Base-by-base conservation (phyloP, 2,888 invertebrate genomes). In the Drosophila mettleri region DNA sequence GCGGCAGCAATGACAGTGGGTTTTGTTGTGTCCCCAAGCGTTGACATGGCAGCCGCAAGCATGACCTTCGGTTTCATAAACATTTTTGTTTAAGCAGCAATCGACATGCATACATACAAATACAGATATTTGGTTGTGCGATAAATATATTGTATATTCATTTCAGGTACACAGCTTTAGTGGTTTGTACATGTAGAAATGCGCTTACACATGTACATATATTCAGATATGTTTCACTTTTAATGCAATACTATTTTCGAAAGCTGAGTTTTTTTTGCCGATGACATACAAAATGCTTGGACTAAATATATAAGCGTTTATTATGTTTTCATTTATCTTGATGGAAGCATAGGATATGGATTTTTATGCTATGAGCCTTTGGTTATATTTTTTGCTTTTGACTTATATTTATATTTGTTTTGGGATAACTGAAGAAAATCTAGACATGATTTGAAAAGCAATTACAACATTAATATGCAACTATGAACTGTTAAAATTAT, bases 21-120 rank as follows among this genome's bases (percentile, higher is more conserved):
- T 24, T 54, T 51, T 73, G 73, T 58, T 76, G 48, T 66, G 78
- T 18, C 66, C 27, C 27, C 29, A 45, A 24, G 51, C 41, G 59
- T 73, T 61, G 60, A 52, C 63, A 80, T 69, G 71, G 60, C 45
- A 79, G 34, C 55, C 12, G 8, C 39, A 18, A n/a, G 45, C 22
- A 27, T 51, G 62, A 58, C 72, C 69, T 69, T 68, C 51, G 33
- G 39, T 29, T 41, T 41, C 33, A 33, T 22, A 14, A 51, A 27
- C 27, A 52, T 34, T 57, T 52, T 52, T 62, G 36, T 59, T 71
- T 62, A 59, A 29, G 16, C 7, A 51, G 59, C 60, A 41, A 43
- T 53, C 34, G 38, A 60, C 36, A 48, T 41, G 10, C 9, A 38
- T 33, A 33, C 20, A 48, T 48, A 48, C 14, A 31, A 48, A 33